Percentiles rank a stretch among this genome's conserved stretches.
phyloP scores from a whole-genome alignment of 1,140 invertebrate species.

The Tetraneura akinire region DNA sequence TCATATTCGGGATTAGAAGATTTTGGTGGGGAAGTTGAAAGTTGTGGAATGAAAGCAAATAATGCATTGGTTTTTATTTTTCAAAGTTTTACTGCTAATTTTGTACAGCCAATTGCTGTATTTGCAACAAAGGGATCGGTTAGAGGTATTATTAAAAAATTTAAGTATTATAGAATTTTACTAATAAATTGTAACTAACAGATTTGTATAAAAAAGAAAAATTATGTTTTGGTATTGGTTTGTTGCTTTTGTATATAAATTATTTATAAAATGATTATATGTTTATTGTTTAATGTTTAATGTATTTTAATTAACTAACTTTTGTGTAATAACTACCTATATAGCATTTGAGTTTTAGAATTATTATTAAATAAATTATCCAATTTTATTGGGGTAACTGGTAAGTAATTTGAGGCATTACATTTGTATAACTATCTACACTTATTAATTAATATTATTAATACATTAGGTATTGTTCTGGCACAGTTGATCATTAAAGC shows the following conservation, averaged over 20 bases:
- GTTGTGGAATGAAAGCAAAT: not conserved
- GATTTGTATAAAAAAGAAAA: too few relatives aligned
- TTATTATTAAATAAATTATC: too few relatives aligned
- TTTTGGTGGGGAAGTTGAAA: not conserved
- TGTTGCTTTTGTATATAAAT: too few relatives aligned
- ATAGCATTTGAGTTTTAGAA: too few relatives aligned
- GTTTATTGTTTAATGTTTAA: not conserved
- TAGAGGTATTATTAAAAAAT: not conserved
- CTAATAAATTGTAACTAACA: not conserved
- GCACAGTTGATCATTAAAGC: not conserved
- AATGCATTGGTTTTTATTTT: conserved; percentile 14
- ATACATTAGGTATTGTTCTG: not conserved
- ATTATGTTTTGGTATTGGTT: too few relatives aligned
- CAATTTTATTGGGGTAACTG: too few relatives aligned
- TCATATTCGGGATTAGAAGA: not conserved
- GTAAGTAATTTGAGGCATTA: conserved; percentile 13
- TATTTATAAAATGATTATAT: too few relatives aligned
- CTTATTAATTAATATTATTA: too few relatives aligned
- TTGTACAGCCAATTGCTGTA: not conserved
- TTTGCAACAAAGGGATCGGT: not conserved
- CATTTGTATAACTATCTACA: not conserved
- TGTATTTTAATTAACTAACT: not conserved
- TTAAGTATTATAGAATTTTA: not conserved
- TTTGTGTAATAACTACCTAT: too few relatives aligned
- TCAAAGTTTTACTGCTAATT: not conserved